Base-by-base conservation (phyloP, 1,140 invertebrate genomes). In the Drosophila nasuta region DNA sequence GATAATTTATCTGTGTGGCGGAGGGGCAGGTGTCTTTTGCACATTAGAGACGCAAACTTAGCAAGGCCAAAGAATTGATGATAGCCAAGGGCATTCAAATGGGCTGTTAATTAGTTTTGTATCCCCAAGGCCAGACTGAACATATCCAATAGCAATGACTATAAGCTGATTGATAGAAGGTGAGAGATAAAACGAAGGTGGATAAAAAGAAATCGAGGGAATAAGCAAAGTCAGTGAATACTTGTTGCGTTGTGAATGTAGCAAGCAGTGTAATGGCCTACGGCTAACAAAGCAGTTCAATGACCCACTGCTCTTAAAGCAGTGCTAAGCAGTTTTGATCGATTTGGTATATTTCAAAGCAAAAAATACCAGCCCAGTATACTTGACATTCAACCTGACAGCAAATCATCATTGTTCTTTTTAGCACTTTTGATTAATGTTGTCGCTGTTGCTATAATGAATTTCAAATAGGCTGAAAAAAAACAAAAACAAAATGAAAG, bases 21-120 rank as follows among this genome's bases (percentile, higher is more conserved):
- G 79, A 66, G 35, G 59, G 41, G 48, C 79, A 87, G 79, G 69
- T 87, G 82, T 13, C 68, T 64, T 64, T 54, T 64, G 64, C 72
- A 87, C 82, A 88, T 87, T 82, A 79, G 76, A 79, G 76, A 82
- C 75, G 60, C 76, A 75, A 87, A 77, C 28, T 86, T 87, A 75
- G 65, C 79, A 72, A 35, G 67, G 51, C 75, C 59, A 38, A 78
- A 70, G 78, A 86, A 78, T 87, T 86, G 71, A 85, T 82, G 72
- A 87, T 68, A 68, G 57, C 71, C 52, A 11, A 11, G 72, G 82
- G 79, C 72, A 76, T 69, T 76, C 68, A 79, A 46, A 56, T 54
- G 46, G 45, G 62, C 52, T 77, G 76, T 79, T 86, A 86, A 86
- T 86, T 86, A 88, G 83, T 86, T 86, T 82, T 60, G 60, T 77